Evolutionary conservation across 2,797 vertebrate species (phyloP).

Genomic region (Sebastes oblongus): DNA sequence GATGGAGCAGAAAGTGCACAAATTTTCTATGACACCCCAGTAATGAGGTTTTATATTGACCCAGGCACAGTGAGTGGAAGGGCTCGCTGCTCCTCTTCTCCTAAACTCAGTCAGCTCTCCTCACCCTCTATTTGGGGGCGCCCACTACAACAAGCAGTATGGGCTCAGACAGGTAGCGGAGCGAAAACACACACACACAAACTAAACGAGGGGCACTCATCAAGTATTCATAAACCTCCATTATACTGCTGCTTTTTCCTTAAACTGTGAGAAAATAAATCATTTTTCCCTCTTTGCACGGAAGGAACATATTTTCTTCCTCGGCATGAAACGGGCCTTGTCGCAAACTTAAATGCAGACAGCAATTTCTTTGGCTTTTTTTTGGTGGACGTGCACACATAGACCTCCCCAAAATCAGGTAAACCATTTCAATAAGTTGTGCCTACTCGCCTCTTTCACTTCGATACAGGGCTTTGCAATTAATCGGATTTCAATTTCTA

Average conservation of each 20-base stretch:
- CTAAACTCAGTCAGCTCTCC: slow-evolving; percentile 71
- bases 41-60: slow-evolving; percentile 91
- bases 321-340: slow-evolving; percentile 8
- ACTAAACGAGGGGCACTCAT: slow-evolving; percentile 64
- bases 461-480: background rate
- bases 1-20: slow-evolving; percentile 90
- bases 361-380: slow-evolving; percentile 10
- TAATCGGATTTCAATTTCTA: no score
- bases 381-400: background rate
- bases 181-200: slow-evolving; percentile 51
- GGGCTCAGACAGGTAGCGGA: slow-evolving; percentile 63
- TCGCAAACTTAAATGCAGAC: background rate
- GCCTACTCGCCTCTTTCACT: background rate
- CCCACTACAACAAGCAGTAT: slow-evolving; percentile 24
- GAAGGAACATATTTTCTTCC: slow-evolving; percentile 23
- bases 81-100: slow-evolving; percentile 70
- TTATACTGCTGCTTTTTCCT: slow-evolving; percentile 61
- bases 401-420: background rate
- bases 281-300: background rate
- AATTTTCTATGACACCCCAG: slow-evolving; percentile 88
- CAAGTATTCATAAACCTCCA: slow-evolving; percentile 69
- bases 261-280: slow-evolving; percentile 56
- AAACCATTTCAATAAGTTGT: background rate
- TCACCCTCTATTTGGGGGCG: slow-evolving; percentile 57
- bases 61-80: slow-evolving; percentile 79